phyloP scores from a whole-genome alignment of 92 coral and sea anemone species.

The Porites lobata region DNA sequence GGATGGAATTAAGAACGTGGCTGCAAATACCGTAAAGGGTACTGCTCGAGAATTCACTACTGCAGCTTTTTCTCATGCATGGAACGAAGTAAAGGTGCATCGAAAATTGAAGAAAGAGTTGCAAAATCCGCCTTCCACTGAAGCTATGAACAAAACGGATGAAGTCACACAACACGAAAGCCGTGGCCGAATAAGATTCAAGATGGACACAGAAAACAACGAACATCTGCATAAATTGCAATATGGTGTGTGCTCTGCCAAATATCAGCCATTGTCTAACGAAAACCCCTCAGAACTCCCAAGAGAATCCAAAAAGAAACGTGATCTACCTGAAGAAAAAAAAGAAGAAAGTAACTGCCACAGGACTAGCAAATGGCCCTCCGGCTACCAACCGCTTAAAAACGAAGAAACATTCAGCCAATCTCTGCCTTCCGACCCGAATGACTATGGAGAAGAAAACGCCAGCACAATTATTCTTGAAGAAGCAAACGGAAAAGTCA shows the following conservation, averaged over 20 bases:
- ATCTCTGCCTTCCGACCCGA: too few species aligned
- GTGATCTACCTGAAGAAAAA: too few species aligned
- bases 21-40: neutral
- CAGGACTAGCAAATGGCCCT: too few species aligned
- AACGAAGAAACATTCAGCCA: neutral
- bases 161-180: neutral
- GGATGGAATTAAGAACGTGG: conserved; percentile 20
- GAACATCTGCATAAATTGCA: neutral
- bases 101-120: neutral
- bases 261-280: neutral
- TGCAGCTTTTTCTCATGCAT: conserved; percentile 4
- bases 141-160: neutral
- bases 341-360: too few species aligned
- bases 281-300: neutral
- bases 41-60: neutral
- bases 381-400: neutral
- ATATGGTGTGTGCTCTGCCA: neutral
- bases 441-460: neutral
- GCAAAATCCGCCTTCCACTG: neutral
- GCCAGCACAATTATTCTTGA: too few species aligned
- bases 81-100: neutral
- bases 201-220: neutral
- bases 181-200: neutral
- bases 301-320: too few species aligned
- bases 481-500: conserved; percentile 17